These are phyloP conservation scores for Drosophila ananassae DNA, from an alignment of 1,140 invertebrate species.

Conservation along the genomic window DNA sequence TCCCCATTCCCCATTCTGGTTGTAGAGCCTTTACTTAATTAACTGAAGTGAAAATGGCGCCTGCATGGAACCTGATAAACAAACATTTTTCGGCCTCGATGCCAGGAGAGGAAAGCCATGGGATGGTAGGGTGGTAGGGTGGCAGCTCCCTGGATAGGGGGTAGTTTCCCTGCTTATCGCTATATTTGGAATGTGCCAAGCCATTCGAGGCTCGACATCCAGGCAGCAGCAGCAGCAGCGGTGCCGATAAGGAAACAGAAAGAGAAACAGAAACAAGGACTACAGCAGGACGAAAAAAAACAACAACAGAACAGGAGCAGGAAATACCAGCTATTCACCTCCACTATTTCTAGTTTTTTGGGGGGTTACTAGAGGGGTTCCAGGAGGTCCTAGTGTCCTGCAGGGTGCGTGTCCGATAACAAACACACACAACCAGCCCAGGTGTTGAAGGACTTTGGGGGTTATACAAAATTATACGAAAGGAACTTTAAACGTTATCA, in stretches of 20 bases:
- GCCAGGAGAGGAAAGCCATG: neutral
- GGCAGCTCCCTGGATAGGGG: neutral
- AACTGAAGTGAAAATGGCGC: conserved; percentile 80
- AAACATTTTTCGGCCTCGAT: conserved; percentile 59
- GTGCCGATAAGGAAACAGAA: conserved; percentile 29
- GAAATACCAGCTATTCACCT: conserved; percentile 6
- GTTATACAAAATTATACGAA: conserved; percentile 5
- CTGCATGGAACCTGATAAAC: conserved; percentile 66
- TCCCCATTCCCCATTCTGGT: neutral
- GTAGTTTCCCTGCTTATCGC: conserved; percentile 53
- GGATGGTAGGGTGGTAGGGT: neutral
- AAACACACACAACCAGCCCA: conserved; percentile 16
- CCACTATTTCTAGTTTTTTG: neutral
- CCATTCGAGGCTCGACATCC: conserved; percentile 57
- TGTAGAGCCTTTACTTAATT: conserved; percentile 74
- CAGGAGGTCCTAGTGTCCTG: conserved; percentile 15
- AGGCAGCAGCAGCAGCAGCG: conserved; percentile 32
- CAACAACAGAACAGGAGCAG: conserved; percentile 10
- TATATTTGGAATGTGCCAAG: conserved; percentile 57
- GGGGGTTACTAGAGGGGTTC: neutral
- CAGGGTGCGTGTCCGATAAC: conserved; percentile 32
- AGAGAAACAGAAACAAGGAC: conserved; percentile 16
- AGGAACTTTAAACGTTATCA: neutral
- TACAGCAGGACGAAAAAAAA: neutral
- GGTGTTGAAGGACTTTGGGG: conserved; percentile 8